These are phyloP conservation scores for Phodopus roborovskii DNA, from an alignment of 2,113 vertebrate genomes.

Conservation along the genomic window DNA sequence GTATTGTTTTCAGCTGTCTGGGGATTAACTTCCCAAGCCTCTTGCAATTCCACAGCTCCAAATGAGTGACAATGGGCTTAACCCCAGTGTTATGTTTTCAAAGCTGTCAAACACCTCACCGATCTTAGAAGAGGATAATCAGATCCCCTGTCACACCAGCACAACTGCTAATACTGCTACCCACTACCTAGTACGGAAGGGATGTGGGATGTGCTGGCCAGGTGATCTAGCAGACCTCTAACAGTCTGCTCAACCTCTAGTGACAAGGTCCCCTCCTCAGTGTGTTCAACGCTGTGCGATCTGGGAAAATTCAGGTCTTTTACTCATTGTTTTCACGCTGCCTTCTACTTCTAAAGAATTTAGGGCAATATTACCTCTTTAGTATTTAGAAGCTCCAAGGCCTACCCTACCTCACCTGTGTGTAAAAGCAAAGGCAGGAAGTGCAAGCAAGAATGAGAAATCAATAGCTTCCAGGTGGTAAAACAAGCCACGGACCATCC, in stretches of 20 bases:
- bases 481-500: background rate
- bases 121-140: background rate
- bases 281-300: background rate
- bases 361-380: background rate
- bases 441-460: background rate
- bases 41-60: background rate
- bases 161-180: background rate
- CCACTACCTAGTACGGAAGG: background rate
- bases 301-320: background rate
- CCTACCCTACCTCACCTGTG: background rate
- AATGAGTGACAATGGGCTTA: background rate
- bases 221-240: background rate
- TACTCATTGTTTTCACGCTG: constrained; percentile 25
- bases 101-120: background rate
- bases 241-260: background rate
- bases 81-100: background rate
- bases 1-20: background rate
- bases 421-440: constrained; percentile 11
- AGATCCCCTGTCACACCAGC: background rate
- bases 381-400: constrained; percentile 9
- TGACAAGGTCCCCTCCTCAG: background rate
- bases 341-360: constrained; percentile 14
- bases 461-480: background rate
- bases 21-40: background rate
- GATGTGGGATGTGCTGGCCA: background rate